Evolutionary conservation across 2,888 invertebrate species (phyloP), one percentile per base, ranked within the genome.

Genomic region (Pasiphila rectangulata): DNA sequence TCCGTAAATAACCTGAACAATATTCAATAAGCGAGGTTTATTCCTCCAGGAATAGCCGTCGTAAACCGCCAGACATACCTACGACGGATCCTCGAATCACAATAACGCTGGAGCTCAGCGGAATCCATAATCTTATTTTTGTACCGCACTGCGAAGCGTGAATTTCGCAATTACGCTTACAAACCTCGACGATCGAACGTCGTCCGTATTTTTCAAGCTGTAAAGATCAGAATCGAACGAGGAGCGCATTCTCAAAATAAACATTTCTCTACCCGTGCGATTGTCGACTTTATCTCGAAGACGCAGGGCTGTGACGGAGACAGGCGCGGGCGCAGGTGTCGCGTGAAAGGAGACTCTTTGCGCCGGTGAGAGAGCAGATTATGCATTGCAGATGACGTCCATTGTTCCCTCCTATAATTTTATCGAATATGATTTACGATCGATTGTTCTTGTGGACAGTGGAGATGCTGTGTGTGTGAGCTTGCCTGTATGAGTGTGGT

Each of bases 71-170:
- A 87, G 86, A 88, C 87, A 85, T 86, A 85, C 84, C 84, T 81
- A 83, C 75, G 80, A 85, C 87, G 86, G 82, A 88, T 88, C 87
- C 86, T 86, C 87, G 87, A 88, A 88, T 88, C 87, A 87, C 84
- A 88, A 88, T 87, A 88, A 84, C 86, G 79, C 75, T 74, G 75
- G 78, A 84, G 76, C 87, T 88, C 87, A 86, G 82, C 82, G 72
- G 88, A 88, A 88, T 88, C 87, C 88, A 88, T 87, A 88, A 88
- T 86, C 88, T 88, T 88, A 88, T 88, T 88, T 87, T 88, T 87
- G 88, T 86, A 86, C 87, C 83, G 87, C 87, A 83, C 87, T 78
- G 69, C 81, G 82, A 76, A 88, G 88, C 88, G 87, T 88, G 85
- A 87, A 87, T 87, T 88, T 87, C 82, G 87, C 87, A 88, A 88